Conservation (phyloP, 2,113 vertebrate genomes). For the Entelurus aequoreus region DNA sequence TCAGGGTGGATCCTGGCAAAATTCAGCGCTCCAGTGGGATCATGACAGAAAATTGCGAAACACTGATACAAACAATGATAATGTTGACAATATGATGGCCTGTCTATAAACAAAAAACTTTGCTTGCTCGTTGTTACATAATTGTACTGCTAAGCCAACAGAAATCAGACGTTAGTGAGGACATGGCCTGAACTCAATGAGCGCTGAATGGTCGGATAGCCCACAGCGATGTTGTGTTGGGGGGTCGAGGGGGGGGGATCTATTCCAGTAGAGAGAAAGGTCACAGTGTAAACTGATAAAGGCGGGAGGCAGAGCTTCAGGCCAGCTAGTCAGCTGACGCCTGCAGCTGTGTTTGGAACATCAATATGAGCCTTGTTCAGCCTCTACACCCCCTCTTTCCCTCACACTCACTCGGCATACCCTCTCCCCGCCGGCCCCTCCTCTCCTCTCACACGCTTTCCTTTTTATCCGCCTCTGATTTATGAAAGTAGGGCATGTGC, state of each 20-base stretch:
- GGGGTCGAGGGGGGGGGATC: constrained; percentile 23
- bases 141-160: constrained; percentile 4
- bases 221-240: background rate
- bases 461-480: constrained; percentile 67
- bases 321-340: constrained; percentile 76
- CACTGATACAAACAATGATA: too few relatives aligned
- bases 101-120: too few relatives aligned
- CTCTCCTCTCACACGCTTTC: constrained; percentile 46
- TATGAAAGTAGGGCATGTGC: constrained; percentile 76
- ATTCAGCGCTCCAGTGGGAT: too few relatives aligned
- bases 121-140: background rate
- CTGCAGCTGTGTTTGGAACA: constrained; percentile 75
- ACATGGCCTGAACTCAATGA: constrained; percentile 18
- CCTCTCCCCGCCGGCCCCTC: constrained; percentile 28
- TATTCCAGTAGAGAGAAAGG: constrained; percentile 72
- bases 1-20: too few relatives aligned
- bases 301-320: constrained; percentile 63
- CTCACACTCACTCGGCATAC: constrained; percentile 49
- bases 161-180: constrained; percentile 47
- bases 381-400: constrained; percentile 3
- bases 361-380: constrained; percentile 74
- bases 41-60: too few relatives aligned
- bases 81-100: too few relatives aligned
- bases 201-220: constrained; percentile 32
- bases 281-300: constrained; percentile 76